These are phyloP conservation scores for Aramus guarauna DNA, from an alignment of 2,113 vertebrate genomes.

Conservation along the genomic window DNA sequence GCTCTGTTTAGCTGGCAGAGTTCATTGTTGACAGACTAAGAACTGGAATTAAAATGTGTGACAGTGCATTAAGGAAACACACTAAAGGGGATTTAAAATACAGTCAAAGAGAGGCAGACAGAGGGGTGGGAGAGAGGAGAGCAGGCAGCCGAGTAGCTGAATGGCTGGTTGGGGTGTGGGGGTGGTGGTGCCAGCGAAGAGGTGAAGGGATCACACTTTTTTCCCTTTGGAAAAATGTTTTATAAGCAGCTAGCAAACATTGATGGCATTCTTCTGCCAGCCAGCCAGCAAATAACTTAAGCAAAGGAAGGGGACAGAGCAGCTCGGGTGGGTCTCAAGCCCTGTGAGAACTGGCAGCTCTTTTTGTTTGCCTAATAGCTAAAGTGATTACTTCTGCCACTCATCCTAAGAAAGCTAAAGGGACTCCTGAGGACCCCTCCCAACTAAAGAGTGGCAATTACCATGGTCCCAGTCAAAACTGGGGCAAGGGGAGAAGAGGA, in stretches of 20 bases:
- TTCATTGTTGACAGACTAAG: conserved; percentile 1
- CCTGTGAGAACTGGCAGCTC: conserved; percentile 32
- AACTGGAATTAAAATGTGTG: background rate
- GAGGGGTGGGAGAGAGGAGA: background rate
- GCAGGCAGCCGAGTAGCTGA: background rate
- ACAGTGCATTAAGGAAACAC: background rate
- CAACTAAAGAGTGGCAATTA: conserved; percentile 16
- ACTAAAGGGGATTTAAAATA: background rate
- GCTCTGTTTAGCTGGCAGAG: conserved; percentile 25
- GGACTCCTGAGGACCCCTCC: background rate
- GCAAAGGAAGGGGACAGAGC: background rate
- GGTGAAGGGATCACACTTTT: background rate
- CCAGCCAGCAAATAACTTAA: background rate
- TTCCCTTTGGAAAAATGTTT: conserved; percentile 16
- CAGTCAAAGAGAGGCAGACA: background rate
- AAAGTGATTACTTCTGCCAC: conserved; percentile 43
- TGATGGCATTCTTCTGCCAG: background rate
- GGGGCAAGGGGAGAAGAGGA: background rate
- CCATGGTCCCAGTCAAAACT: conserved; percentile 14
- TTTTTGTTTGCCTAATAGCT: conserved; percentile 44
- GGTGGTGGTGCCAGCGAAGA: background rate
- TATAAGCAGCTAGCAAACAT: background rate
- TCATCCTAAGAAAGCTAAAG: conserved; percentile 21
- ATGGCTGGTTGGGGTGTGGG: background rate
- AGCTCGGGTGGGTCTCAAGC: background rate